Conservation (phyloP, 2,113 vertebrate species). For the Rhagologus leucostigma region DNA sequence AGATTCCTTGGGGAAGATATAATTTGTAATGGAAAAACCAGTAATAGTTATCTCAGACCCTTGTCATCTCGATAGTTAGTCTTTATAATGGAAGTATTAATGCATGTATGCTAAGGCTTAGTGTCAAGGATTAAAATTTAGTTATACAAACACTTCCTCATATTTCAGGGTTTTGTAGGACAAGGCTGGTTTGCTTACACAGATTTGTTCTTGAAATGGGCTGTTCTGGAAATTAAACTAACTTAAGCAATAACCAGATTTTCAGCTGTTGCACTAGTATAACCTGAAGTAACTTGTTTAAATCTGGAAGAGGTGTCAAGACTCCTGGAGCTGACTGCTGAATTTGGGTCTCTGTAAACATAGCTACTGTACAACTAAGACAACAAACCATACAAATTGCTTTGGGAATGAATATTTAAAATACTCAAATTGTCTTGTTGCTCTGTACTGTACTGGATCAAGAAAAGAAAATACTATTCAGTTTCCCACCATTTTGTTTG, state of each 20-base stretch:
- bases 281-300: not conserved
- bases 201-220: not conserved
- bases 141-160: not conserved
- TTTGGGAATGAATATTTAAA: not conserved
- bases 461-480: not conserved
- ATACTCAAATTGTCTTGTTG: not conserved
- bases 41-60: not conserved
- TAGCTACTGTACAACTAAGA: not conserved
- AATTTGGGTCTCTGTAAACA: not conserved
- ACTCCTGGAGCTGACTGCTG: not conserved
- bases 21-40: not conserved
- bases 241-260: not conserved
- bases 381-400: not conserved
- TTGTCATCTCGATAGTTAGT: not conserved
- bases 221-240: not conserved
- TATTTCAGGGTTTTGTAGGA: not conserved
- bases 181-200: not conserved
- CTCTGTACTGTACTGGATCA: not conserved
- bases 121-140: conserved; percentile 11
- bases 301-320: not conserved
- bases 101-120: not conserved
- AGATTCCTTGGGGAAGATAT: not conserved
- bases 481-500: not conserved
- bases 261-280: not conserved
- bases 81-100: not conserved